Conservation (phyloP, 2,888 invertebrate species). For the Polyommatus iphigenia region DNA sequence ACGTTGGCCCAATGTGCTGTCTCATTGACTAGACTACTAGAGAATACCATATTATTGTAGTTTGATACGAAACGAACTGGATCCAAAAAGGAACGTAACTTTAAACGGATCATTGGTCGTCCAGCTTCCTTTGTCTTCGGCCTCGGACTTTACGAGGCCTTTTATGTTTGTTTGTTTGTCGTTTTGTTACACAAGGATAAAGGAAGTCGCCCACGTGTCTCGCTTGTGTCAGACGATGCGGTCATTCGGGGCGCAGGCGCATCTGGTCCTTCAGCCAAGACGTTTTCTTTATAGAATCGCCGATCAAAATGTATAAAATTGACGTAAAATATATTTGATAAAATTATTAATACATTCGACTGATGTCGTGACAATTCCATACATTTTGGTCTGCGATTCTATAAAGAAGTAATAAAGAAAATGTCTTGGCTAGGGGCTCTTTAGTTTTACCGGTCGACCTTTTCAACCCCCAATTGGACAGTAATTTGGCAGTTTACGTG, state of each 20-base stretch:
- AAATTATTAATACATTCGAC: no score
- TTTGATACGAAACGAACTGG: no score
- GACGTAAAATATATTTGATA: no score
- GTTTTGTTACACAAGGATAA: conserved; percentile 20
- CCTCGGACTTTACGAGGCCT: background rate
- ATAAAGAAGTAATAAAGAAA: no score
- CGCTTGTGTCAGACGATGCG: conserved; percentile 37
- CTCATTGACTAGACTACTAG: no score
- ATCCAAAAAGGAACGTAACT: background rate
- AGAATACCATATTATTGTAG: no score
- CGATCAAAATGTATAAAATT: no score
- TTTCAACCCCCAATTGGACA: background rate
- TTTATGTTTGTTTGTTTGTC: conserved; percentile 12
- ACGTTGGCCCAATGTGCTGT: no score
- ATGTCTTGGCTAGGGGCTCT: no score
- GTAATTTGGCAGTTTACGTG: background rate
- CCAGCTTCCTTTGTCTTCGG: conserved; percentile 10
- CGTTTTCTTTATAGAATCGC: no score
- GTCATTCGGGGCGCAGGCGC: conserved; percentile 7
- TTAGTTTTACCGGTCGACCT: background rate
- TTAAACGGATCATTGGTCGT: background rate
- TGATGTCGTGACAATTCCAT: no score
- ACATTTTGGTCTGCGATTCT: no score
- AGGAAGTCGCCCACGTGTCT: conserved; percentile 40
- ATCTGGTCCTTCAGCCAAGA: background rate